A percentile compares a stretch with the other conserved stretches of the same genome.
Conservation (phyloP, 2,888 invertebrate species). For the Eilema griseolum region DNA sequence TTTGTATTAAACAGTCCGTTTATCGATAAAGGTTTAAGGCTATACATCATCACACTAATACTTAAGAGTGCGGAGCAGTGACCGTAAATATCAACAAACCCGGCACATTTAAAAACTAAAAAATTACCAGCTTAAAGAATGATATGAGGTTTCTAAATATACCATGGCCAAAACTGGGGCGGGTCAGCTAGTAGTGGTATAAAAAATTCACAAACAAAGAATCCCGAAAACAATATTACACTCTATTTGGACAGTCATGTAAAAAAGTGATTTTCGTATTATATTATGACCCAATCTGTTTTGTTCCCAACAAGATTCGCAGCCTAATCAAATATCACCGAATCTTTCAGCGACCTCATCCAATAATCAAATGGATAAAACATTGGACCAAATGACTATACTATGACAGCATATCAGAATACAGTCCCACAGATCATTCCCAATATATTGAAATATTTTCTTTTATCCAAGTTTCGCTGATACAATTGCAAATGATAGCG, state of each 20-base stretch:
- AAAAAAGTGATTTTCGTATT: background rate
- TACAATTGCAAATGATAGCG: constrained; percentile 20
- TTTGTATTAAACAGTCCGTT: no score
- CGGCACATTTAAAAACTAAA: no score
- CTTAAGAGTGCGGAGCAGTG: no score
- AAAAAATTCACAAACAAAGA: background rate
- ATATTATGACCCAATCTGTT: background rate
- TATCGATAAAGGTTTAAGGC: no score
- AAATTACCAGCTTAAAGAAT: no score
- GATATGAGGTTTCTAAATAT: no score
- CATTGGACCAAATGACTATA: constrained; percentile 7
- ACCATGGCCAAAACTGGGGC: no score
- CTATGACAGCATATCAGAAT: constrained; percentile 4
- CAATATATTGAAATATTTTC: constrained; percentile 11
- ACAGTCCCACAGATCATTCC: background rate
- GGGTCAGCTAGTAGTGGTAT: no score
- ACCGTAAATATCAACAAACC: no score
- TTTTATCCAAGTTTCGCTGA: constrained; percentile 14
- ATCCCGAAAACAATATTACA: background rate
- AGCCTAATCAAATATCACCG: background rate
- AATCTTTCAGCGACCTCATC: constrained; percentile 9
- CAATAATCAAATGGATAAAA: constrained; percentile 12
- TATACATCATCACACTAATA: no score
- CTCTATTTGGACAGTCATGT: background rate
- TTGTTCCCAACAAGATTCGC: background rate